Base-by-base conservation (phyloP, 2,113 vertebrate genomes). In the Saccopteryx bilineata region DNA sequence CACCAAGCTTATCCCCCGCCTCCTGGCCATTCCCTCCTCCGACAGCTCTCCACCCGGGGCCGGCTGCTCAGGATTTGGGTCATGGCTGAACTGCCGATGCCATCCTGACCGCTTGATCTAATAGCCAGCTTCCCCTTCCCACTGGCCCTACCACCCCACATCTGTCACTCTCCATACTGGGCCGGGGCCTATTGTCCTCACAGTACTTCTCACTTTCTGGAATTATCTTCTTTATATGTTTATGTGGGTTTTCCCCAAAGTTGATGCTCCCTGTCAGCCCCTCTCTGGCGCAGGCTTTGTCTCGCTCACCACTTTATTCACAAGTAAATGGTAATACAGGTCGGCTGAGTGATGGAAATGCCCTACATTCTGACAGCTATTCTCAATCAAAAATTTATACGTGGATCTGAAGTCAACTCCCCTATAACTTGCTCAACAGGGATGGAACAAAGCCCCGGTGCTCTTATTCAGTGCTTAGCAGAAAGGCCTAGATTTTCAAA, bases 341-440 rank as follows among this genome's bases (percentile, higher is more conserved):
- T 15, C 76, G 76, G 50, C 50, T 63, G 79, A 60, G 11, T 48
- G 96, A 93, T 19, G 66, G n/a, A 31, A 28, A 39, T 26, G 79
- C 65, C 72, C 68, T 81, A 23, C 12, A 39, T 84, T 52, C 83
- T 31, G 75, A 96, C 63, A 93, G 28, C 83, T 33, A 5, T 26
- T 11, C 33, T 90, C 76, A 87, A 33, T 91, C 63, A 68, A 72
- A 82, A 75, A 83, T 90, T 94, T 90, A 87, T 75, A 75, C 84
- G 83, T 48, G 68, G 75, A 66, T 63, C 52, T 2, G 21, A 83
- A 89, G 69, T 60, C 52, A 6, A 79, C 92, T 89, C 92, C n/a
- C 65, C 33, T 56, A 4, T n/a, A 31, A 88, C 56, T 31, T 75
- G 74, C 91, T 76, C 26, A 11, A 10, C 3, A 28, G 46, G 50